These are phyloP conservation scores for Bucco capensis DNA, from an alignment of 2,113 vertebrate species.

Conservation along the genomic window DNA sequence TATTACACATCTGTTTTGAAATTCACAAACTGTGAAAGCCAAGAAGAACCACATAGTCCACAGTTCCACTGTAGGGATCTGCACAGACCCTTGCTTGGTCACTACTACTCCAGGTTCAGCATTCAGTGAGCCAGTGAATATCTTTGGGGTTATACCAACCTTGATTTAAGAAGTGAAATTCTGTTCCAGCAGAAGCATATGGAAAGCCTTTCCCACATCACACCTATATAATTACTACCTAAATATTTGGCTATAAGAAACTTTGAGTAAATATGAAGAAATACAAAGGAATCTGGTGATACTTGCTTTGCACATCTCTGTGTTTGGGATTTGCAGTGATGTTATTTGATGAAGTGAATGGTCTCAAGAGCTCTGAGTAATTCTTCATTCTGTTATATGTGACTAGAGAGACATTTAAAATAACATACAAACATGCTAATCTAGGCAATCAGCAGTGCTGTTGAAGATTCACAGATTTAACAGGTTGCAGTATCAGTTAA, in stretches of 20 bases:
- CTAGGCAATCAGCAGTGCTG: not conserved
- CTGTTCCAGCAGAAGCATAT: not conserved
- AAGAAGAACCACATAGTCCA: not conserved
- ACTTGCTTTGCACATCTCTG: not conserved
- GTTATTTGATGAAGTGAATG: not conserved
- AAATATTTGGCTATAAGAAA: not conserved
- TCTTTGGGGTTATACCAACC: not conserved
- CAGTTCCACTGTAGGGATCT: not conserved
- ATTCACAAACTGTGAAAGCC: not conserved
- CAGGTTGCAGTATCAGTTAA: not conserved
- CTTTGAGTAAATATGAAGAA: not conserved
- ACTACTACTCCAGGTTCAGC: not conserved
- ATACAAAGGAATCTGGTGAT: not conserved
- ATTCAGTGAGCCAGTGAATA: not conserved
- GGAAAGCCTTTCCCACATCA: not conserved
- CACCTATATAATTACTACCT: not conserved
- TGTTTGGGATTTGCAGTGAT: not conserved
- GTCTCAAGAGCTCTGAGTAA: slow-evolving; percentile 1
- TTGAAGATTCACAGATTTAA: not conserved
- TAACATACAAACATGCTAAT: not conserved
- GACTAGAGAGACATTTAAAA: not conserved
- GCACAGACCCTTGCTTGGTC: not conserved
- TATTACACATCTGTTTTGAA: not conserved
- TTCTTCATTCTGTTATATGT: not conserved
- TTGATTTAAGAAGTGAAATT: not conserved